These are phyloP conservation scores for Gymnosoma rotundatum DNA, from an alignment of 2,888 invertebrate species.

Conservation along the genomic window DNA sequence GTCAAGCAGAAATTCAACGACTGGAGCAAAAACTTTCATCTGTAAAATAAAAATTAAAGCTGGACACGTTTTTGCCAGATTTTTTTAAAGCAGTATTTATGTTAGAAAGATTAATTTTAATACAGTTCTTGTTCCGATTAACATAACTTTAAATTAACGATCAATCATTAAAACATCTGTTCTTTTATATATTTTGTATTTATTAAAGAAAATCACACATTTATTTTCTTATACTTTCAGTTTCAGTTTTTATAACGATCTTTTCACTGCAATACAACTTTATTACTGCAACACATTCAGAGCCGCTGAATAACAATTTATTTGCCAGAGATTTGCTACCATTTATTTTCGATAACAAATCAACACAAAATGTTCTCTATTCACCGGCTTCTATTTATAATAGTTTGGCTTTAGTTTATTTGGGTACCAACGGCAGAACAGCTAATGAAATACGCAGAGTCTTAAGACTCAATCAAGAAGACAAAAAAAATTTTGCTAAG, in stretches of 20 bases:
- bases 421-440: constrained; percentile 85
- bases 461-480: constrained; percentile 72
- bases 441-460: constrained; percentile 75
- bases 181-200: not conserved
- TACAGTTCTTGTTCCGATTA: no score
- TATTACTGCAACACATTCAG: constrained; percentile 43
- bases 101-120: no score
- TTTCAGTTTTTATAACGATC: constrained; percentile 48
- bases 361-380: constrained; percentile 74
- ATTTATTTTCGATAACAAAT: constrained; percentile 68
- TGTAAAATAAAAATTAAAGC: no score
- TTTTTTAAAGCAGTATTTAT: no score
- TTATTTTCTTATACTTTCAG: not conserved
- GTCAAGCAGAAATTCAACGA: no score
- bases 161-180: no score
- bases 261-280: not conserved
- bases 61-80: no score
- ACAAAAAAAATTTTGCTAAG: constrained; percentile 74
- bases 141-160: no score
- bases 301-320: constrained; percentile 71
- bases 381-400: constrained; percentile 86
- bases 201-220: no score
- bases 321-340: constrained; percentile 76
- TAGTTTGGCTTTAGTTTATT: constrained; percentile 87
- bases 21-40: no score